These are phyloP conservation scores for Acromyrmex heyeri DNA, from an alignment of 1,140 invertebrate genomes.

Conservation along the genomic window DNA sequence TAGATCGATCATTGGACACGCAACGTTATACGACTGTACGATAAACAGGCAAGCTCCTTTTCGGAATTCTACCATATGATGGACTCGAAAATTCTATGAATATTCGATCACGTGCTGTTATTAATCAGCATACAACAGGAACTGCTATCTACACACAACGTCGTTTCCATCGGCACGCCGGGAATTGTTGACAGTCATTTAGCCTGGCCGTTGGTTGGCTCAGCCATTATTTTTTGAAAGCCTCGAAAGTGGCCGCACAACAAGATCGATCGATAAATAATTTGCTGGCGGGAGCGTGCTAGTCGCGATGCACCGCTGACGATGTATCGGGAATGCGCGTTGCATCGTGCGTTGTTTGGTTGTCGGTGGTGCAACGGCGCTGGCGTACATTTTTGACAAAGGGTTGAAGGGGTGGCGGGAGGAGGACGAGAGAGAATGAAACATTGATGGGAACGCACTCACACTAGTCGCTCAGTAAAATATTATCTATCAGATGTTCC, in stretches of 20 bases:
- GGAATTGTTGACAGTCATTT: conserved; percentile 67
- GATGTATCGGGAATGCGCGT: conserved; percentile 59
- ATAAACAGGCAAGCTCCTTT: conserved; percentile 30
- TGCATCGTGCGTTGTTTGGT: conserved; percentile 39
- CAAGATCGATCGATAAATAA: conserved; percentile 75
- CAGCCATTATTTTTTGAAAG: conserved; percentile 61
- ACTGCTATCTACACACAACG: conserved; percentile 47
- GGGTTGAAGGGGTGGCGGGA: conserved; percentile 1
- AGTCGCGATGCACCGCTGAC: conserved; percentile 55
- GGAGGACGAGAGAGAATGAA: conserved; percentile 5
- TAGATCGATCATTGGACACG: conserved; percentile 7
- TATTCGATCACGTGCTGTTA: conserved; percentile 49
- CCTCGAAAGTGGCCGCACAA: conserved; percentile 58
- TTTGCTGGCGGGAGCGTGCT: conserved; percentile 51
- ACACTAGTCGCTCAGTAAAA: conserved; percentile 22
- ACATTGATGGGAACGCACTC: conserved; percentile 34
- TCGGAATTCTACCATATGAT: conserved; percentile 19
- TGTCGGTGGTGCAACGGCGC: conserved; percentile 32
- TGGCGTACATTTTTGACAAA: conserved; percentile 51
- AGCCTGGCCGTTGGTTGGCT: conserved; percentile 31
- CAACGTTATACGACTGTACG: background rate
- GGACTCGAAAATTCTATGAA: conserved; percentile 57
- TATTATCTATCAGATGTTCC: conserved; percentile 30
- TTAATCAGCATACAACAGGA: conserved; percentile 52
- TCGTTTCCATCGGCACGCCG: conserved; percentile 25